Base-by-base conservation (phyloP, 2,113 vertebrate genomes). In the Scomber japonicus region DNA sequence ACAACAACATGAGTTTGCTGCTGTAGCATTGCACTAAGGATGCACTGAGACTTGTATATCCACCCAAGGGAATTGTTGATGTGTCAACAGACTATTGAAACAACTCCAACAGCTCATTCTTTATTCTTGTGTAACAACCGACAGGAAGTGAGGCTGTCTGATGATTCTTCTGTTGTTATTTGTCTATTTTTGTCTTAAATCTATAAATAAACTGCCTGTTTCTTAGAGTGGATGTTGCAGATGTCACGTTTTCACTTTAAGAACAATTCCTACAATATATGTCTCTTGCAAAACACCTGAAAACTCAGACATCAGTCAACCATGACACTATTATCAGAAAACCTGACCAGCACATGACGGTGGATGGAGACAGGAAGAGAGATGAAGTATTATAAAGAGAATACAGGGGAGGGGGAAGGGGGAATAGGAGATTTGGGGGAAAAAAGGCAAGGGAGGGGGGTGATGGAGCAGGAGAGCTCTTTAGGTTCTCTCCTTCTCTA, bases 171-270 rank as follows among this genome's bases (percentile, higher is more conserved):
- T 80, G 13, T 69, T 89, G 68, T 61, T 56, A 72, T 81, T 73
- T 60, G 17, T 84, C 79, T 86, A 50, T 91, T 87, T 80, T 79
- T 71, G 62, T 87, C 73, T 81, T 68, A 59, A 85, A 84, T 84
- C 74, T 79, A 81, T 78, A 78, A 91, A 91, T 89, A 91, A 87
- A 92, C 19, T 55, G 17, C 5, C 45, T 57, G 11, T 74, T 82
- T 86, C 31, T 67, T 70, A 70, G 31, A 83, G 65, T 54, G 19
- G 53, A 66, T 71, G 44, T 56, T 27, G 30, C 57, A 27, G 17
- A 64, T 12, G 62, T 73, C 14, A n/a, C 56, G 79, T 85, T 77
- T 80, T 40, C 54, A 69, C 57, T 88, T 75, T 17, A 71, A 49
- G 57, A 73, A 50, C n/a, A 0, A 10, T 59, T 69, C 14, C 16